Conservation (phyloP, 2,113 vertebrate species). For the Dissostichus mawsoni region DNA sequence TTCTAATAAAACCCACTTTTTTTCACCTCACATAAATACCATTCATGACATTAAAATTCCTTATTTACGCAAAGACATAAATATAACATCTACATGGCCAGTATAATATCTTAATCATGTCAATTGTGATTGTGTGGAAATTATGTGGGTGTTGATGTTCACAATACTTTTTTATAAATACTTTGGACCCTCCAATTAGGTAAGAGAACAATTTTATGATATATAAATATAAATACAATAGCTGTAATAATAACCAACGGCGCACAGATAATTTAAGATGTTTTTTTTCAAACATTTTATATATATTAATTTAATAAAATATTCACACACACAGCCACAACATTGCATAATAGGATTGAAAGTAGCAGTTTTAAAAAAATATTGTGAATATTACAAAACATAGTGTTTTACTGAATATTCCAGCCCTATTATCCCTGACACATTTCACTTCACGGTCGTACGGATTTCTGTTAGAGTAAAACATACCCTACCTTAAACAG, state of each 20-base stretch:
- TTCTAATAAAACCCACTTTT: conserved; percentile 15
- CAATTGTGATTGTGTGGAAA: background rate
- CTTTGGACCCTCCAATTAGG: too few species aligned
- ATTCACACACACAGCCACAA: background rate
- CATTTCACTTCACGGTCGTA: background rate
- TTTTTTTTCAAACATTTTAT: background rate
- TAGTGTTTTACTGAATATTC: background rate
- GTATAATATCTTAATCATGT: background rate
- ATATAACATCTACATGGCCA: background rate
- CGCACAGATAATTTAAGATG: background rate
- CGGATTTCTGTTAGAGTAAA: background rate
- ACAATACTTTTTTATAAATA: too few species aligned
- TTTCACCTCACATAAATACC: background rate
- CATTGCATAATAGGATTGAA: background rate
- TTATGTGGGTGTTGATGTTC: background rate
- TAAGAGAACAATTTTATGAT: background rate
- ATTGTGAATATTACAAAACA: background rate
- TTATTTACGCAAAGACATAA: background rate
- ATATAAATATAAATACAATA: background rate
- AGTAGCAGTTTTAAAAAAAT: background rate
- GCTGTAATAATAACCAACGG: background rate
- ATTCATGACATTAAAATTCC: background rate
- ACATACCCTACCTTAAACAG: background rate
- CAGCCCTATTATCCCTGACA: background rate
- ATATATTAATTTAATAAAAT: background rate